Evolutionary conservation across 35 echinoderm and acorn worm genomes (phyloP).

Genomic region (Hemicentrotus pulcherrimus): DNA sequence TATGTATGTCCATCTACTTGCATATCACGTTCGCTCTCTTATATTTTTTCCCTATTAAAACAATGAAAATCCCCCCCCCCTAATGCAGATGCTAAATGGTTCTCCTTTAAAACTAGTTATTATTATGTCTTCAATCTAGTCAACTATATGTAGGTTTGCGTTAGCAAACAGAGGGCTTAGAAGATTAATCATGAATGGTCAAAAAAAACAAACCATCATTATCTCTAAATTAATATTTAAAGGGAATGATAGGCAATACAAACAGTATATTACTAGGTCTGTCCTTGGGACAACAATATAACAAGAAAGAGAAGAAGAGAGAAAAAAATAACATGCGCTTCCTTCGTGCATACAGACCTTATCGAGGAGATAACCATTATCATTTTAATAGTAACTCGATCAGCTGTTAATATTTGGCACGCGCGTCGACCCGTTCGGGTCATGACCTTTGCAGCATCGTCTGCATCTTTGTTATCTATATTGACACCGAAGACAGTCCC

Average conservation of each 20-base stretch:
- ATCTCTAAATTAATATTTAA: not conserved
- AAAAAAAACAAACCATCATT: not conserved
- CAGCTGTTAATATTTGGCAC: conserved; percentile 10
- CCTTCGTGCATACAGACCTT: not conserved
- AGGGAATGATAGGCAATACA: not conserved
- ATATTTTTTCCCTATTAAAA: no score
- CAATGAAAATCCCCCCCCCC: no score
- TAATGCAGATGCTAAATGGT: no score
- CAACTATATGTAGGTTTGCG: no score
- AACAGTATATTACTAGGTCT: not conserved
- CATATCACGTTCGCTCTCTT: no score
- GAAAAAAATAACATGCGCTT: not conserved
- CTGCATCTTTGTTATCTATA: not conserved
- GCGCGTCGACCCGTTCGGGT: not conserved
- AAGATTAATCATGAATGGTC: not conserved
- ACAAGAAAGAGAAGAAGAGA: not conserved
- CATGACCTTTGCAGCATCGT: not conserved
- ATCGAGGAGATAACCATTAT: not conserved
- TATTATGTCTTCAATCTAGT: no score
- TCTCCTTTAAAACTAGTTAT: no score
- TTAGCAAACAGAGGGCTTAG: no score
- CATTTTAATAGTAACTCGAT: not conserved
- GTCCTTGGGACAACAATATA: not conserved
- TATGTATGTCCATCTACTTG: no score
- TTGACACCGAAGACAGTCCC: not conserved